phyloP scores from a whole-genome alignment of 2,888 invertebrate species.

The Melitaea athalia region DNA sequence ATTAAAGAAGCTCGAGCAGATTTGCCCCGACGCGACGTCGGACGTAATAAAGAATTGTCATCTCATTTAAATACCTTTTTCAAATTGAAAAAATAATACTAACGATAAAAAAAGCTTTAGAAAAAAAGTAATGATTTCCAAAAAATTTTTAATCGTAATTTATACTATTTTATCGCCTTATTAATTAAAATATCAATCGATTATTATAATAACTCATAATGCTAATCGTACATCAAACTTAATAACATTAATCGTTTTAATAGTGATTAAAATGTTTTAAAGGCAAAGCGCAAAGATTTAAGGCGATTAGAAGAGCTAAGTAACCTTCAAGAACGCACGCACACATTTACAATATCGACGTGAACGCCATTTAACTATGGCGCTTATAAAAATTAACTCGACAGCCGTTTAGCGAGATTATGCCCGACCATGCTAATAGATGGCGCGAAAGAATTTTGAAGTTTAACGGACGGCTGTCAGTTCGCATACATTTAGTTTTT shows the following conservation, averaged over 20 bases:
- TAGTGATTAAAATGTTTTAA: neutral
- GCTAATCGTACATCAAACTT: neutral
- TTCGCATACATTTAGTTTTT: too few relatives aligned
- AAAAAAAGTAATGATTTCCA: neutral
- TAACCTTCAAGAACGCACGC: too few relatives aligned
- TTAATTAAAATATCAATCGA: neutral
- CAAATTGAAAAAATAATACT: constrained; percentile 44
- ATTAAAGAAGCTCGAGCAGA: constrained; percentile 59
- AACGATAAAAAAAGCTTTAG: neutral
- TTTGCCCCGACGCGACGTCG: constrained; percentile 49
- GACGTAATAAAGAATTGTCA: constrained; percentile 67
- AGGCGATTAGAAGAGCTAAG: too few relatives aligned
- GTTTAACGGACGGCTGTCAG: too few relatives aligned
- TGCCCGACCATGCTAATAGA: too few relatives aligned
- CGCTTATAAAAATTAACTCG: too few relatives aligned
- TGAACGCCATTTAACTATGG: too few relatives aligned
- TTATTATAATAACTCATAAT: constrained; percentile 6
- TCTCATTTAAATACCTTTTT: constrained; percentile 77
- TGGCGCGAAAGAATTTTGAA: too few relatives aligned
- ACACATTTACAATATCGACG: too few relatives aligned
- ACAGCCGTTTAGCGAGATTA: too few relatives aligned
- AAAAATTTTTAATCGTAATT: neutral
- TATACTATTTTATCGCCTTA: neutral
- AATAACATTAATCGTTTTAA: neutral
- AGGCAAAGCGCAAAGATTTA: constrained; percentile 1